These are phyloP conservation scores for Theristicus caerulescens DNA, from an alignment of 2,113 vertebrate genomes.

Conservation along the genomic window DNA sequence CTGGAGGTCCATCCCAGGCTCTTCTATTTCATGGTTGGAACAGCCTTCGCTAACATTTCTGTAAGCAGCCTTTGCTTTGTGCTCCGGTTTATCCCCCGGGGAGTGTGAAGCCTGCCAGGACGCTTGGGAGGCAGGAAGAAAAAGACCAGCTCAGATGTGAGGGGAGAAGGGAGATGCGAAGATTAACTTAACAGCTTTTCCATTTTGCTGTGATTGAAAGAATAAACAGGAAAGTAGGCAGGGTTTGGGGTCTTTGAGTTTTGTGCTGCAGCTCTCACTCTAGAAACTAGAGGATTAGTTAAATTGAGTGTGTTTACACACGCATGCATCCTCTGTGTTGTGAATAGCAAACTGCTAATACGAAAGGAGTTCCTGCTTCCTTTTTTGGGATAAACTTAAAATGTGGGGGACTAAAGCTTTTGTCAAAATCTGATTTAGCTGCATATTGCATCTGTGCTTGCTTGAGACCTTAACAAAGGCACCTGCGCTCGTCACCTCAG, in stretches of 20 bases:
- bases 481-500: rapidly evolving
- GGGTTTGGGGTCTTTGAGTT: background rate
- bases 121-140: background rate
- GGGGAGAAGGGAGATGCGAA: background rate
- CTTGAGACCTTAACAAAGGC: background rate
- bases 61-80: slow-evolving; percentile 73
- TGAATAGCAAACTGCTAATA: too few species aligned
- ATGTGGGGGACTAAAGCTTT: background rate
- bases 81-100: background rate
- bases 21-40: slow-evolving; percentile 97
- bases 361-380: background rate
- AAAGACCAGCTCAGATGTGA: background rate
- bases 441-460: background rate
- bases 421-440: background rate
- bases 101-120: background rate
- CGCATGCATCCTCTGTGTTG: rapidly evolving
- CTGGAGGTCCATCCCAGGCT: slow-evolving; percentile 87
- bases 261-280: background rate
- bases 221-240: background rate
- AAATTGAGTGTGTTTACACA: background rate
- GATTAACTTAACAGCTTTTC: background rate
- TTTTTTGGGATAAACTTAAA: background rate
- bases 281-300: background rate
- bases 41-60: slow-evolving; percentile 94
- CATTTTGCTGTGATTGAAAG: background rate